Evolutionary conservation across 2,113 vertebrate genomes (phyloP).

Genomic region (Protobothrops flavoviridis): DNA sequence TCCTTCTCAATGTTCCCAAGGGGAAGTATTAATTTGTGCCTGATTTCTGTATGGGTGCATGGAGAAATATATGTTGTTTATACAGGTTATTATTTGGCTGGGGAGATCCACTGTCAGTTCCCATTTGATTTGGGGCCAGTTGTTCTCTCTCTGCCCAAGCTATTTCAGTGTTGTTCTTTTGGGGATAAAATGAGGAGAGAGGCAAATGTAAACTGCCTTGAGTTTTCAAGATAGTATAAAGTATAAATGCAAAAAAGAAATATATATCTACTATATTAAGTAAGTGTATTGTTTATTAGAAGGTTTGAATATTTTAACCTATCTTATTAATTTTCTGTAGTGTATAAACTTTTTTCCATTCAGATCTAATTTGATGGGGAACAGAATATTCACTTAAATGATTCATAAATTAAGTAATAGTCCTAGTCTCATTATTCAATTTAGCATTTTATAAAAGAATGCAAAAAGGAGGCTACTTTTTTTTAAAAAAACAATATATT

Average conservation of each 20-base stretch:
- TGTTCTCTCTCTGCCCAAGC: background rate
- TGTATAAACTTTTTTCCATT: background rate
- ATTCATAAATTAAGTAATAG: background rate
- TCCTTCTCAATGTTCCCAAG: background rate
- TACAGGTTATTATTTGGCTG: background rate
- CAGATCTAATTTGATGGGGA: background rate
- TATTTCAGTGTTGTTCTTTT: background rate
- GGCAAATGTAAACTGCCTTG: background rate
- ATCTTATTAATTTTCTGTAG: background rate
- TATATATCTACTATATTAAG: background rate
- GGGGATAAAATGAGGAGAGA: background rate
- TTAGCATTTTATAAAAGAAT: fast-evolving
- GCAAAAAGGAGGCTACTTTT: background rate
- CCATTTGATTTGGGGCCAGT: background rate
- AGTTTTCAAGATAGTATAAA: too few relatives aligned
- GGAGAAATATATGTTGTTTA: background rate
- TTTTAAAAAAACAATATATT: background rate
- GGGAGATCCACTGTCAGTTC: background rate
- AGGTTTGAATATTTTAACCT: background rate
- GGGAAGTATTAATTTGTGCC: background rate
- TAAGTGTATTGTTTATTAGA: background rate
- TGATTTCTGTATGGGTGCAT: background rate
- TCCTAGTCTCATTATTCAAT: background rate
- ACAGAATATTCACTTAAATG: background rate
- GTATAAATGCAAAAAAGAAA: background rate